Evolutionary conservation across 2,113 vertebrate species (phyloP), one percentile per base, ranked within the genome.

Genomic region (Nanorana parkeri): DNA sequence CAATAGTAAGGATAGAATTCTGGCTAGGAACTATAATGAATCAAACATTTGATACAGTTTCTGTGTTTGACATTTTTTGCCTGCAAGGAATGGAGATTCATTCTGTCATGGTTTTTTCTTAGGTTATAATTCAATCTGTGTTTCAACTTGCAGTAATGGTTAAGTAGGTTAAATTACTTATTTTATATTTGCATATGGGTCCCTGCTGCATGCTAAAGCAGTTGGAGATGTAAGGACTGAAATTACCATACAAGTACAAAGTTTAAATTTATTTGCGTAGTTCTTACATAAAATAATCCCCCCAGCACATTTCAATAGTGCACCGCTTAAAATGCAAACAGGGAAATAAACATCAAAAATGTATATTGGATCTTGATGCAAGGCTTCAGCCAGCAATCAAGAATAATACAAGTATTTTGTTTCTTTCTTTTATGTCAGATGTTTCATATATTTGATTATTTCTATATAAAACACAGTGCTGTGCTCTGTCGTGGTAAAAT

Each of bases 221-320:
- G 77, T 58, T 78, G 47, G 63, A 55, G n/a, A 76, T 77, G 63
- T 69, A 77, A 29, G 77, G 41, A 78, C 69, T 60, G 56, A 56
- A 60, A 71, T 80, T 47, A 69, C 29, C 55, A 36, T 71, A 63
- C 60, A 60, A 61, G 56, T 80, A 58, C 23, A 23, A 47, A 61
- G 54, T 71, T 74, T 28, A 23, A 19, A 69, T 81, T 71, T 81
- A 81, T 81, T 51, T 81, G 13, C 51, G 20, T 51, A 63, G 52
- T 82, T 52, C 83, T 73, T 83, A 80, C 83, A 63, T 71, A 65
- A 79, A 78, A 68, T 78, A 68, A 67, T 67, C 20, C 77, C 60
- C 77, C 24, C 20, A 67, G 64, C 76, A 55, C 47, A 54, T 32
- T 68, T 66, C 24, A 68, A n/a, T 55, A 78, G n/a, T 20, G 28